phyloP scores from a whole-genome alignment of 2,797 vertebrate genomes.

The Eulemur albifrons region DNA sequence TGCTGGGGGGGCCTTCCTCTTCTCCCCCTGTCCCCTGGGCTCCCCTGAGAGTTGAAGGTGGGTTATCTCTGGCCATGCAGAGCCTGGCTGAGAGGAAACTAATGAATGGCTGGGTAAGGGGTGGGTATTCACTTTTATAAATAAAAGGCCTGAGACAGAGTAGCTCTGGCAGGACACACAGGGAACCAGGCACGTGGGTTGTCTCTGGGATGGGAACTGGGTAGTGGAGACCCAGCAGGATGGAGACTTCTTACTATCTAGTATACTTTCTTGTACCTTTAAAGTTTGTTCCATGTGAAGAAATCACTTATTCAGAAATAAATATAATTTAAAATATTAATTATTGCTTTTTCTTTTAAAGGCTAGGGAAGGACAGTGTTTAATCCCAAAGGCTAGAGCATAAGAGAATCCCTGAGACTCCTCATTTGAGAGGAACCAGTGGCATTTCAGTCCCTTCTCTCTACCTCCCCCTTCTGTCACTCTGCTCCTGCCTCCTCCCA shows the following conservation, averaged over 20 bases:
- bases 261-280: background rate
- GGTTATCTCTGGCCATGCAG: background rate
- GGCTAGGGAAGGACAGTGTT: background rate
- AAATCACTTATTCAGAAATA: constrained; percentile 7
- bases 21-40: background rate
- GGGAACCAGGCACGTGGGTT: fast-evolving
- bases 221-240: background rate
- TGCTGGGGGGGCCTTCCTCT: background rate
- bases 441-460: background rate
- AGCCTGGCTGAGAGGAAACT: background rate
- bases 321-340: background rate
- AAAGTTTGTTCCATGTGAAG: background rate
- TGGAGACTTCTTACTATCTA: too few relatives aligned
- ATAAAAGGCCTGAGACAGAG: background rate
- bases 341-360: background rate
- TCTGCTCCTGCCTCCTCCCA: background rate
- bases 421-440: background rate
- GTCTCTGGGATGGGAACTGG: too few relatives aligned
- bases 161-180: background rate
- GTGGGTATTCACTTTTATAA: background rate
- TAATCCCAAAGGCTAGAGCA: background rate
- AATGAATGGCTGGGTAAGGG: background rate
- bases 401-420: background rate
- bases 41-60: background rate
- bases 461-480: background rate